Conservation (phyloP, 1,140 invertebrate genomes). For the Radopholus similis region DNA sequence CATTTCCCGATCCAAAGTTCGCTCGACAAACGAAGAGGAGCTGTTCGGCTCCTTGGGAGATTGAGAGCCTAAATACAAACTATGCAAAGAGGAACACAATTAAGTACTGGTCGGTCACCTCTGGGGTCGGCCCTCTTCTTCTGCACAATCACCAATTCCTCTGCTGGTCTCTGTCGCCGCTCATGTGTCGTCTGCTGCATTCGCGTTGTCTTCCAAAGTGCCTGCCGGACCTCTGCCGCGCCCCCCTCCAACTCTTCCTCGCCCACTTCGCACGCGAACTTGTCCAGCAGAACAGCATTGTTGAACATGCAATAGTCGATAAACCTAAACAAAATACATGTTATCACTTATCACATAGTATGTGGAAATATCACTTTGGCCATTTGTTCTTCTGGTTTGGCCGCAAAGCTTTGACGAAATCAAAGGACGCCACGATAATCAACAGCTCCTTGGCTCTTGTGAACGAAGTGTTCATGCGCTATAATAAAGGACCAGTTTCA, state of each 20-base stretch:
- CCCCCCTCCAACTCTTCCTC: neutral
- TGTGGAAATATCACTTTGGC: neutral
- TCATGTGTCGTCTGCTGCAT: neutral
- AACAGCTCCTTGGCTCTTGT: slow-evolving; percentile 32
- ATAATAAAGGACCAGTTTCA: too few species aligned
- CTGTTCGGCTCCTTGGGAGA: neutral
- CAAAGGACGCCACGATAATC: slow-evolving; percentile 26
- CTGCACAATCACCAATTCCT: too few species aligned
- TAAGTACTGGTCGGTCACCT: neutral
- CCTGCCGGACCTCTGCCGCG: neutral
- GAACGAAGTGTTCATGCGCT: slow-evolving; percentile 36
- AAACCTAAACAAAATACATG: neutral
- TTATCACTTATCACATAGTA: neutral
- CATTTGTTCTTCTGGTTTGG: slow-evolving; percentile 8
- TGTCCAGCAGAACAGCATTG: slow-evolving; percentile 6
- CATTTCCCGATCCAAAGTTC: neutral
- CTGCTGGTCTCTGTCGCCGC: too few species aligned
- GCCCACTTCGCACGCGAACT: neutral
- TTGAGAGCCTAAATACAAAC: neutral
- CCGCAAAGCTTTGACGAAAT: slow-evolving; percentile 3
- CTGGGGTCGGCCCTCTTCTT: slow-evolving; percentile 1
- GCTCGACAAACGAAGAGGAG: neutral
- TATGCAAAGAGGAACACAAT: neutral
- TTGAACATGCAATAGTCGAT: slow-evolving; percentile 8
- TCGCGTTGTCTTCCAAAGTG: neutral